These are phyloP conservation scores for Dioctria rufipes DNA, from an alignment of 2,888 invertebrate genomes.

Conservation along the genomic window DNA sequence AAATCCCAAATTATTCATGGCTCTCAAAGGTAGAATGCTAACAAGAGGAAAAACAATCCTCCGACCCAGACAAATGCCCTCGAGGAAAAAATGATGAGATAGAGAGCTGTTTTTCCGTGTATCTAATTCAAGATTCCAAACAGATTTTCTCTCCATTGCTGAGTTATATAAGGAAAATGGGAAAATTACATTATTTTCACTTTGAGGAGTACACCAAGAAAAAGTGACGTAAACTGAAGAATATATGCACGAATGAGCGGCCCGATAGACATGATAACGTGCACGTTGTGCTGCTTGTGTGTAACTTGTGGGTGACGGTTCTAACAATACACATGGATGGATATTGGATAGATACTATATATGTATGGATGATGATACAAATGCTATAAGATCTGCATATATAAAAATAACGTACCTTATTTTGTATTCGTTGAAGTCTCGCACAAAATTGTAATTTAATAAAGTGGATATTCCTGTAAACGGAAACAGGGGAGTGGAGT, in stretches of 20 bases:
- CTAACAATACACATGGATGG: neutral
- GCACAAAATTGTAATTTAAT: conserved; percentile 53
- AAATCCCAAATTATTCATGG: conserved; percentile 56
- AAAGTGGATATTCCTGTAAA: conserved; percentile 48
- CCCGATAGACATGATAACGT: conserved; percentile 24
- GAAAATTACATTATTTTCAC: conserved; percentile 63
- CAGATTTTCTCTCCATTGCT: conserved; percentile 62
- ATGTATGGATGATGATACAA: neutral
- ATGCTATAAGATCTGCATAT: too few species aligned
- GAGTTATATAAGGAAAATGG: conserved; percentile 60
- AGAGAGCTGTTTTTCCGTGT: conserved; percentile 57
- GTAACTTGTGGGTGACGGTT: neutral
- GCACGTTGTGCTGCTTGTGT: neutral
- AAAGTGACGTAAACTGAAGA: conserved; percentile 20
- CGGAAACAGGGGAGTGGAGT: neutral
- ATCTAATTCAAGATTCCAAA: conserved; percentile 63
- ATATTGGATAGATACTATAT: neutral
- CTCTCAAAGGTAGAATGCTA: conserved; percentile 54
- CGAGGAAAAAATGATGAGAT: conserved; percentile 49
- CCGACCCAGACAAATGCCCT: conserved; percentile 51
- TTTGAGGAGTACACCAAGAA: conserved; percentile 59
- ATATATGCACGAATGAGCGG: conserved; percentile 29
- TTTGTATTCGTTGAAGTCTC: conserved; percentile 45
- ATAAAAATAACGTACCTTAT: neutral
- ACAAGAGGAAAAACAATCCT: conserved; percentile 55